Evolutionary conservation across 2,113 vertebrate species (phyloP), one percentile per base, ranked within the genome.

Genomic region (Tringa solitaria): DNA sequence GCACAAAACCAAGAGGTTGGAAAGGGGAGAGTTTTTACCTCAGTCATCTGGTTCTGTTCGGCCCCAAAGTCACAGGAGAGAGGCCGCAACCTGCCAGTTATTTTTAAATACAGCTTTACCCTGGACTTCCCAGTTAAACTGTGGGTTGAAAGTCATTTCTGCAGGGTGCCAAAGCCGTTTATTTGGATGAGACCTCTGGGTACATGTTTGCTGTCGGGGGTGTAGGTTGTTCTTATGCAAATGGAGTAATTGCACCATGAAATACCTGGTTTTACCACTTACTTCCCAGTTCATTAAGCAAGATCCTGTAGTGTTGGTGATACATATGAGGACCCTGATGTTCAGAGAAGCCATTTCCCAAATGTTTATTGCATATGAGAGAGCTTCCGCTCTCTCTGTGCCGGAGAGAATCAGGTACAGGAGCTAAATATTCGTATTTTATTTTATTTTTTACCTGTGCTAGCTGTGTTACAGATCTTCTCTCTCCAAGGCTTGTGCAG

Each of bases 361-460:
- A 59, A 24, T 37, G 68, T 59, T 73, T 48, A 27, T 23, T 51
- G 57, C 28, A 8, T 9, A 22, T 16, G 45, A 78, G 37, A 46
- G 4, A 18, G 27, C 32, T 69, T 17, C 3, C 10, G 6, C 13
- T 53, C 60, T 60, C 37, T 48, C 30, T 0, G 2, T 73, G 53
- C 30, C 45, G 2, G 6, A 35, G 50, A 65, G 53, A 45, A 46
- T 50, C 30, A 50, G 22, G 41, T 63, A 56, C 37, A 51, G 64
- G 27, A 46, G 24, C 51, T 28, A 21, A 87, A 32, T 11, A 50
- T 7, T 14, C 60, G 6, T n/a, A 24, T 46, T 69, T 11, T 17
- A 16, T 56, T 10, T 7, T 22, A 32, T 33, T 64, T 53, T 37
- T 32, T 98, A 99, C 99, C 99, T 99, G 98, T 14, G 98, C 97